Base-by-base conservation (phyloP, 2,797 vertebrate genomes). In the Numenius phaeopus region DNA sequence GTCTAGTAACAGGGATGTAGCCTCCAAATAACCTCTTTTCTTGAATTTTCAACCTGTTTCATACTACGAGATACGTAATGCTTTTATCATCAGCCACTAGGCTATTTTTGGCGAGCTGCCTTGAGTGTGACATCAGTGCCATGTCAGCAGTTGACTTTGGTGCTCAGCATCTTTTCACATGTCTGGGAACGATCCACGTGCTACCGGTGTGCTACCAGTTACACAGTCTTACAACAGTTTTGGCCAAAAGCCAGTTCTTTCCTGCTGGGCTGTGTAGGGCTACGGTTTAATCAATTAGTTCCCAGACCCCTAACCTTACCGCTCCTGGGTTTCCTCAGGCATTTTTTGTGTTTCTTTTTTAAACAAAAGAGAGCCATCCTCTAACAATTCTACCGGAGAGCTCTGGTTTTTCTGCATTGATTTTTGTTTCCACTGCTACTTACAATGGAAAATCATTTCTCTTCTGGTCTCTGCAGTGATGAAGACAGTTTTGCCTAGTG, bases 121-220 rank as follows among this genome's bases (percentile, higher is more conserved):
- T 59, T 11, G 14, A 82, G 54, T 19, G 58, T 84, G 70, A 70
- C 50, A 72, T 86, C 81, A 79, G 50, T 22, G 47, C 88, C 67
- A 4, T n/a, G 89, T 80, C 77, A 67, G 64, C 71, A 83, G 81
- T 58, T 87, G 83, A 80, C 92, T 87, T 80, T 82, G 81, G 71
- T 87, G 78, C 75, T 83, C 95, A 95, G 71, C 83, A 82, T 66
- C 89, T 95, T 40, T 89, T 81, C 75, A 92, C 87, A 11, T 86
- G 59, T n/a, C 83, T 76, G 69, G 30, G 37, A 34, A 22, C 1
- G 5, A 66, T 44, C 50, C 52, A 8, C 52, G 47, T 82, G 72
- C 29, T 73, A 37, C 30, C 10, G 34, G 64, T 57, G 65, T 82
- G 83, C 65, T 42, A 5, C 73, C 22, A 34, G 71, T 94, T 92